Conservation (phyloP, 2,797 vertebrate genomes). For the Ctenopoma multispine region DNA sequence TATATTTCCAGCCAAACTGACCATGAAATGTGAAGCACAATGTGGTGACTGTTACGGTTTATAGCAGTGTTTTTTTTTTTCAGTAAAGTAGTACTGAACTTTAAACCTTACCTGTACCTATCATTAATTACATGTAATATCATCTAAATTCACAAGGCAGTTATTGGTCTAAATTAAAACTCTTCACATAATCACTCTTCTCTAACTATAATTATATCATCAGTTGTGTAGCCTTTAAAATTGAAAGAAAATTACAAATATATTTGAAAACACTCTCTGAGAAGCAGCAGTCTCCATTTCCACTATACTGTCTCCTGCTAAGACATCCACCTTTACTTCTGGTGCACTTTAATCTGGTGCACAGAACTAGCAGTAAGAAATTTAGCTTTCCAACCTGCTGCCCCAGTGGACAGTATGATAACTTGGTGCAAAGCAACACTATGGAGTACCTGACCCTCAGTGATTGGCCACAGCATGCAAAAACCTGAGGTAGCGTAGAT, state of each 20-base stretch:
- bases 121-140: background rate
- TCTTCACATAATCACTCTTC: background rate
- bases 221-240: background rate
- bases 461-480: constrained; percentile 26
- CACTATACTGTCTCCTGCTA: background rate
- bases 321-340: constrained; percentile 21
- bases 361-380: background rate
- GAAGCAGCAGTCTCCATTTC: background rate
- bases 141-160: background rate
- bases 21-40: too few species aligned
- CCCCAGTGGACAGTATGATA: constrained; percentile 2
- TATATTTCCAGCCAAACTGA: background rate
- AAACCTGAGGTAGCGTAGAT: constrained; percentile 36
- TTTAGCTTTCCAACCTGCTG: constrained; percentile 24
- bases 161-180: background rate
- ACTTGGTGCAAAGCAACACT: constrained; percentile 19
- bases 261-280: too few species aligned
- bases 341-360: constrained; percentile 24
- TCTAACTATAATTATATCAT: background rate
- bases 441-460: constrained; percentile 33
- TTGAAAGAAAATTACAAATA: background rate
- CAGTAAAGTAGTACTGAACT: too few species aligned
- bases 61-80: too few species aligned
- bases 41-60: too few species aligned
- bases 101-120: background rate